Evolutionary conservation across 2,888 invertebrate genomes (phyloP).

Genomic region (Drosophila mayaguana): DNA sequence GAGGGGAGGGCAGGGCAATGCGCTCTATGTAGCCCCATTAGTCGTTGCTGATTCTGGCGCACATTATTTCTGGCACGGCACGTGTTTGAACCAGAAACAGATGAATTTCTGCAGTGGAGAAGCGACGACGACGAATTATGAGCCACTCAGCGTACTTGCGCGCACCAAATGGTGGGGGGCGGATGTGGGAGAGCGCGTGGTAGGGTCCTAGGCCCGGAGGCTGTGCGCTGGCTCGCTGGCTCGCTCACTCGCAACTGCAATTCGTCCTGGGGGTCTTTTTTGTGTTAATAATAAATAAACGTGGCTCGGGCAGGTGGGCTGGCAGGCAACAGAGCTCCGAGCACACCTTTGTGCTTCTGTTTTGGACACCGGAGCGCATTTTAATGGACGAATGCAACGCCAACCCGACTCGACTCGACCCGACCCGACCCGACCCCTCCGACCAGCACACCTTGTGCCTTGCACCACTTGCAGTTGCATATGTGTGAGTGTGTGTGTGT

Average conservation of each 20-base stretch:
- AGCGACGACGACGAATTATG: slow-evolving; percentile 72
- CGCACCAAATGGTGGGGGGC: slow-evolving; percentile 29
- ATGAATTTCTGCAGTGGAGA: slow-evolving; percentile 71
- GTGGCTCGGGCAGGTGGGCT: slow-evolving; percentile 42
- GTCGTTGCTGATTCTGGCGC: slow-evolving; percentile 64
- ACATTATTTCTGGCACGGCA: slow-evolving; percentile 74
- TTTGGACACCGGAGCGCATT: slow-evolving; percentile 78
- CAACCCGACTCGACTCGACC: slow-evolving; percentile 17
- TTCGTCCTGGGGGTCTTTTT: slow-evolving; percentile 77
- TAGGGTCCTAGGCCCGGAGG: slow-evolving; percentile 44
- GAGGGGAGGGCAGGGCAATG: not conserved
- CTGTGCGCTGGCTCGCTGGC: slow-evolving; percentile 30
- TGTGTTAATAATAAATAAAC: slow-evolving; percentile 81
- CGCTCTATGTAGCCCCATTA: slow-evolving; percentile 62
- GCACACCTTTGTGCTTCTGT: slow-evolving; percentile 59
- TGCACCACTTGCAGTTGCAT: slow-evolving; percentile 18
- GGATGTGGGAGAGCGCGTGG: not conserved
- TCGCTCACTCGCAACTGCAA: slow-evolving; percentile 58
- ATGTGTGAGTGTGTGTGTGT: slow-evolving; percentile 27
- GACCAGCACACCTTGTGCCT: slow-evolving; percentile 26
- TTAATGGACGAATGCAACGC: slow-evolving; percentile 79
- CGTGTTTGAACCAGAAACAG: slow-evolving; percentile 80
- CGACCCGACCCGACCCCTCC: not conserved
- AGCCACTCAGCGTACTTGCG: slow-evolving; percentile 77
- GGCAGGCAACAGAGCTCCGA: slow-evolving; percentile 1